Percentiles rank a stretch among this genome's conserved stretches.
Evolutionary conservation across 2,113 vertebrate genomes (phyloP).

Genomic region (Callipepla californica): DNA sequence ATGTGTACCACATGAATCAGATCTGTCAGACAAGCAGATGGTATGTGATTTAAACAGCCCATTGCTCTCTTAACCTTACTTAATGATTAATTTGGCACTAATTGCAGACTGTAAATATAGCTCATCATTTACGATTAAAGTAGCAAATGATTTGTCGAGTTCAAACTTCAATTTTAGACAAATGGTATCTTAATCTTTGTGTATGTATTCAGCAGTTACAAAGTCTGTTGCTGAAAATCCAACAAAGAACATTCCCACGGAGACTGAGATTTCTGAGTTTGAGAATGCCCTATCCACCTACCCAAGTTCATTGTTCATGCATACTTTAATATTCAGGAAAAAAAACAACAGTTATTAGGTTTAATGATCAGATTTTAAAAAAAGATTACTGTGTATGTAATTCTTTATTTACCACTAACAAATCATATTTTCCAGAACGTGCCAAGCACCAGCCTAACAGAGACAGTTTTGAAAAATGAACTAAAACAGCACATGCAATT

Average conservation of each 20-base stretch:
- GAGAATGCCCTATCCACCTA: background rate
- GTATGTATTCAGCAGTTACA: background rate
- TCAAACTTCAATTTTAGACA: background rate
- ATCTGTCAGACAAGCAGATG: background rate
- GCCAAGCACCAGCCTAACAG: background rate
- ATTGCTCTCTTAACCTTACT: background rate
- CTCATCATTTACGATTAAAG: background rate
- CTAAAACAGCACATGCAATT: background rate
- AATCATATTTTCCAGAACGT: background rate
- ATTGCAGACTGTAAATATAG: background rate
- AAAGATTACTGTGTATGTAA: background rate
- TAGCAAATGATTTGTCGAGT: background rate
- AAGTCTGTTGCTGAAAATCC: background rate
- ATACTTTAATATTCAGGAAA: background rate
- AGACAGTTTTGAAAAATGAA: background rate
- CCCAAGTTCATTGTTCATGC: background rate
- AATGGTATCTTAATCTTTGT: background rate
- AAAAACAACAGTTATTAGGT: background rate
- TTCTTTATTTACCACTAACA: background rate
- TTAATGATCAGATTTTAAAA: background rate
- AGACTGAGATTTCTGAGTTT: background rate
- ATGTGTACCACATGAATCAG: accelerated
- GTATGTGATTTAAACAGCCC: background rate
- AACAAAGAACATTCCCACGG: background rate
- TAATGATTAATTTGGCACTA: background rate